These are phyloP conservation scores for Chauna torquata DNA, from an alignment of 2,113 vertebrate species.

Conservation along the genomic window DNA sequence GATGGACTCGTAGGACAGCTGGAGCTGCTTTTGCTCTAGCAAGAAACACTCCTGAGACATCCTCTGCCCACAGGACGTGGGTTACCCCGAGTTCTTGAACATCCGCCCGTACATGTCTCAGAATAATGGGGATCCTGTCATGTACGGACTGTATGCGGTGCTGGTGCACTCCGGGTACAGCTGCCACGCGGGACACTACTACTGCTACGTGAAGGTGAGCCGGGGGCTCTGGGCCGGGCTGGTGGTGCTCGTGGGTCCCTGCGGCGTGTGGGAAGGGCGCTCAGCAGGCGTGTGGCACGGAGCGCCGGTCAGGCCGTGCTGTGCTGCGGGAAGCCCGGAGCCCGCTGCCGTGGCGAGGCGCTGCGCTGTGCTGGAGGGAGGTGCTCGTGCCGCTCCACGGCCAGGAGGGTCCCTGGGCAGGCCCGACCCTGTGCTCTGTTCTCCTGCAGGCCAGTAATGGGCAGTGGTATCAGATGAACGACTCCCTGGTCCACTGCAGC, in stretches of 20 bases:
- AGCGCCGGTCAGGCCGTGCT: neutral
- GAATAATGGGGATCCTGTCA: slow-evolving; percentile 83
- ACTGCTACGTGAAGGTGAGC: slow-evolving; percentile 94
- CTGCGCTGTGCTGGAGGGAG: rapidly evolving
- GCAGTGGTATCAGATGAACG: slow-evolving; percentile 99
- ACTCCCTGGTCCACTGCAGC: slow-evolving; percentile 89
- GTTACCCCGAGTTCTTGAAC: slow-evolving; percentile 91
- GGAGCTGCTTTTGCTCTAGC: neutral
- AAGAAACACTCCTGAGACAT: neutral
- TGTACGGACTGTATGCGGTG: slow-evolving; percentile 91
- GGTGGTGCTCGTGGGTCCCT: neutral
- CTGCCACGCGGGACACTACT: slow-evolving; percentile 94
- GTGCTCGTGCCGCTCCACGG: neutral
- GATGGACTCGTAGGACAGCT: rapidly evolving
- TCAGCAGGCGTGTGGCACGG: neutral
- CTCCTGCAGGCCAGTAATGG: slow-evolving; percentile 88
- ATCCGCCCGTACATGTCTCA: slow-evolving; percentile 95
- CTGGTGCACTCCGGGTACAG: slow-evolving; percentile 95
- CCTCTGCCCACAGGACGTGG: slow-evolving; percentile 83
- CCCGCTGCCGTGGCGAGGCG: too few species aligned
- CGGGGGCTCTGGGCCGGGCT: neutral
- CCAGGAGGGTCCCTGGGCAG: neutral
- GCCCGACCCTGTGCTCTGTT: rapidly evolving
- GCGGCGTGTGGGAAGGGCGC: neutral
- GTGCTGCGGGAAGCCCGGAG: rapidly evolving